These are phyloP conservation scores for Tetranychus cinnabarinus DNA, from an alignment of 1,140 invertebrate genomes.

Conservation along the genomic window DNA sequence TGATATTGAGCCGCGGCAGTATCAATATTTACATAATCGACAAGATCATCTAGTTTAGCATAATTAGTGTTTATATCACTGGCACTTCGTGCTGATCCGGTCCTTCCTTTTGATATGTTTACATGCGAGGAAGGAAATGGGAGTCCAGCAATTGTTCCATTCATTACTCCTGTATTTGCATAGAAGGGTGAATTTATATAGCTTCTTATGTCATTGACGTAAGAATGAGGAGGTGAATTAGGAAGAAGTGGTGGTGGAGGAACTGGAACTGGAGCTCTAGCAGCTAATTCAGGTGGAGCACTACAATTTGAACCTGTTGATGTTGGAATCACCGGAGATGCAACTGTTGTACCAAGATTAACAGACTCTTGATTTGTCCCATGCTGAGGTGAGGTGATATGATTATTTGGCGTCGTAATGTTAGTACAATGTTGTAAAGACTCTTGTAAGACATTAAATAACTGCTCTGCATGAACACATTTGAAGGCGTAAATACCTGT, in stretches of 20 bases:
- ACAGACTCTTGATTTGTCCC: not conserved
- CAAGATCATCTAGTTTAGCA: slow-evolving; percentile 24
- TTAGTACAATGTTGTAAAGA: slow-evolving; percentile 35
- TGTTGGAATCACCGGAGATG: not conserved
- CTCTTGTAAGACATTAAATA: slow-evolving; percentile 73
- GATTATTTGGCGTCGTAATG: not conserved
- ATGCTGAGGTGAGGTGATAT: not conserved
- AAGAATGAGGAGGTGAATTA: slow-evolving; percentile 1
- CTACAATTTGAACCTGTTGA: too few relatives aligned
- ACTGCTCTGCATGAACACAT: slow-evolving; percentile 57
- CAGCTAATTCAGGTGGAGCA: not conserved
- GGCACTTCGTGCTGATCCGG: not conserved
- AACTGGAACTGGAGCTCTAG: not conserved
- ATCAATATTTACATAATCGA: slow-evolving; percentile 4
- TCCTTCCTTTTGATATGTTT: not conserved
- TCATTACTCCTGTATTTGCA: slow-evolving; percentile 1
- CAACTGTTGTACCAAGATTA: not conserved
- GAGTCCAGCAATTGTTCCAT: not conserved
- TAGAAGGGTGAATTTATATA: slow-evolving; percentile 4
- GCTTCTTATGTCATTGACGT: not conserved
- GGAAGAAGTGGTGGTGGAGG: not conserved
- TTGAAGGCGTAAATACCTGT: slow-evolving; percentile 64
- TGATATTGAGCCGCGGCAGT: not conserved
- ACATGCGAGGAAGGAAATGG: not conserved
- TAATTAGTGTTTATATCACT: slow-evolving; percentile 23